A percentile compares a stretch with the other conserved stretches of the same genome.
Evolutionary conservation across 2,113 vertebrate species (phyloP).

Genomic region (Nyctibius bracteatus): DNA sequence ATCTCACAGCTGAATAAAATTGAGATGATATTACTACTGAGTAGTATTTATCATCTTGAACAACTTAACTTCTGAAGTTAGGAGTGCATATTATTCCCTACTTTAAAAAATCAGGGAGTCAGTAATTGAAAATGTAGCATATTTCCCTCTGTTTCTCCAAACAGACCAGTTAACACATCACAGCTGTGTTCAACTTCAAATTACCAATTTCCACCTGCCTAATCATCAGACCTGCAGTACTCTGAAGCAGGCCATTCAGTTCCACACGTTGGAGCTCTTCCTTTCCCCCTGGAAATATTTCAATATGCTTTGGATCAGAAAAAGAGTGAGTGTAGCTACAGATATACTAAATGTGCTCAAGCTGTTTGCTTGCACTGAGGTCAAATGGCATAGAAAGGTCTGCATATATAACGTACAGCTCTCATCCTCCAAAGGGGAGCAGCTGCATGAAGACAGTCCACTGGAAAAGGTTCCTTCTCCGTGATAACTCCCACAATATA

Average conservation of each 20-base stretch:
- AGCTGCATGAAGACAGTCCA: background rate
- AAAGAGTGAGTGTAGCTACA: background rate
- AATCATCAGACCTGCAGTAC: background rate
- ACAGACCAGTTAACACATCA: background rate
- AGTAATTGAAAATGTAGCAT: background rate
- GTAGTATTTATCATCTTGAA: background rate
- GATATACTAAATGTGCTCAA: background rate
- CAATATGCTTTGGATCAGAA: background rate
- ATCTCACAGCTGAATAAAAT: background rate
- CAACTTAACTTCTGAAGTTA: background rate
- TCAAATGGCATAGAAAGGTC: background rate
- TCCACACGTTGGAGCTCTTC: background rate
- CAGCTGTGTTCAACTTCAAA: background rate
- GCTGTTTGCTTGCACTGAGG: background rate
- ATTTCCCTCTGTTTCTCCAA: background rate
- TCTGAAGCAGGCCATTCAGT: background rate
- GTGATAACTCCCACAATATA: background rate
- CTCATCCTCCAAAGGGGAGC: background rate
- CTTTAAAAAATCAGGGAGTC: background rate
- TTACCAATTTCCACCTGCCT: background rate
- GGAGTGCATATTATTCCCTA: background rate
- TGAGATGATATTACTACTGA: background rate
- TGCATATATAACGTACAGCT: background rate
- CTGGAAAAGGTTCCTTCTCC: background rate
- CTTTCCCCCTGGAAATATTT: background rate